Base-by-base conservation (phyloP, 2,888 invertebrate species). In the Drosophila subquinaria region DNA sequence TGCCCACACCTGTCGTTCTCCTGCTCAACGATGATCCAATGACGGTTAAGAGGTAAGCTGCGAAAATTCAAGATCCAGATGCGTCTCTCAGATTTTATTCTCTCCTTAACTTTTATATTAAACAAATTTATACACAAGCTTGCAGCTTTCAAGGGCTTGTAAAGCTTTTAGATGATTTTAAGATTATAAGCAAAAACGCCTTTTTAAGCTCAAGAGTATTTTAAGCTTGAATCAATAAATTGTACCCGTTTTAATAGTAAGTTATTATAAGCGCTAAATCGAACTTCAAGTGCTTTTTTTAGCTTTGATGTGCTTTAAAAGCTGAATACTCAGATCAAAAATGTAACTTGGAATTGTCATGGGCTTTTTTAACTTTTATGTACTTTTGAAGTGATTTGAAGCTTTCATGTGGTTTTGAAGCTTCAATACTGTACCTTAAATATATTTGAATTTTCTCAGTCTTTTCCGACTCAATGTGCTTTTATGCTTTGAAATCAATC, bases 1-100 rank as follows among this genome's bases (percentile, higher is more conserved):
- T 80, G 55, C 79, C 79, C 50, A 69, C 82, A 9, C 82, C 82
- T 1, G 76, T 80, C 0, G 67, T 76, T 1, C 65, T 79, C 15
- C 60, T 80, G 51, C 73, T 80, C 42, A 82, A 82, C 50, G 64
- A 82, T 48, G 64, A 79, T 38, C 30, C 60, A 3, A 56, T 57
- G 13, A 20, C 42, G 4, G 11, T 23, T 1, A 62, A 48, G 30
- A 73, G 79, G 79, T 79, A 70, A 79, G 73, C 50, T 11, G 17
- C 17, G 33, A 20, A 20, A 17, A 43, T 8, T 20, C 5, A 23
- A 23, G 23, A 11, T 43, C 5, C 20, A 5, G n/a, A 13, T 45
- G 23, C 13, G n/a, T n/a, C 6, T n/a, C 45, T 23, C 45, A 23
- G n/a, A 8, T n/a, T 45, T 8, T 3, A 27, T 23, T 3, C 13